Conservation (phyloP, 2,113 vertebrate species). For the Papio anubis region DNA sequence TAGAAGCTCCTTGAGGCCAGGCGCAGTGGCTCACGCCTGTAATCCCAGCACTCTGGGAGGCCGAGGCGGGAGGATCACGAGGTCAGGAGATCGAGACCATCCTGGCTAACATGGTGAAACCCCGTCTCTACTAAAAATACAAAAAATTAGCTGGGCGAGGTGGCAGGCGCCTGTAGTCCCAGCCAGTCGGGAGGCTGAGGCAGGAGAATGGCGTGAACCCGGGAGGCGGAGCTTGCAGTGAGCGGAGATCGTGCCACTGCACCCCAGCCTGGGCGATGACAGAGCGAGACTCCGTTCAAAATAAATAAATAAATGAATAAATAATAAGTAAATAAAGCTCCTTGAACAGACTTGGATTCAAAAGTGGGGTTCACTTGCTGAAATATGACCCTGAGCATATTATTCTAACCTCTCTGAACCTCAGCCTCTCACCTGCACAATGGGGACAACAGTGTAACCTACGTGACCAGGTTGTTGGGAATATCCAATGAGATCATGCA, state of each 20-base stretch:
- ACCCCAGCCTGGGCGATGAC: neutral
- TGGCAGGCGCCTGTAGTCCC: no score
- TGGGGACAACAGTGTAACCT: neutral
- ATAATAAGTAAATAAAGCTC: neutral
- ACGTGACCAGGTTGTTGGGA: neutral
- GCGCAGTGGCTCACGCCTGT: no score
- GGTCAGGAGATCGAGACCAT: no score
- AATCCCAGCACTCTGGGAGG: no score
- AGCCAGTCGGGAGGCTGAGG: no score
- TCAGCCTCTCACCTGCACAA: neutral
- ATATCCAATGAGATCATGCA: neutral
- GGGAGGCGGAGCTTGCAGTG: no score
- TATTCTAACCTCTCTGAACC: conserved; percentile 11
- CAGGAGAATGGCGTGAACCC: no score
- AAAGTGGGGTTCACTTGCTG: neutral
- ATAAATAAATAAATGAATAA: neutral
- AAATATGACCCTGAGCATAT: neutral
- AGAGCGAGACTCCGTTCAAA: neutral
- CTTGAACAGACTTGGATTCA: neutral
- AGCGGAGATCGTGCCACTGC: neutral
- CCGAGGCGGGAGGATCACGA: no score
- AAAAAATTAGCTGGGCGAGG: rapidly evolving
- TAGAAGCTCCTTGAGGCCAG: neutral
- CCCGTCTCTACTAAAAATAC: no score
- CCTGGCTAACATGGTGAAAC: no score